Base-by-base conservation (phyloP, 2,888 invertebrate genomes). In the Eilema sororculum region DNA sequence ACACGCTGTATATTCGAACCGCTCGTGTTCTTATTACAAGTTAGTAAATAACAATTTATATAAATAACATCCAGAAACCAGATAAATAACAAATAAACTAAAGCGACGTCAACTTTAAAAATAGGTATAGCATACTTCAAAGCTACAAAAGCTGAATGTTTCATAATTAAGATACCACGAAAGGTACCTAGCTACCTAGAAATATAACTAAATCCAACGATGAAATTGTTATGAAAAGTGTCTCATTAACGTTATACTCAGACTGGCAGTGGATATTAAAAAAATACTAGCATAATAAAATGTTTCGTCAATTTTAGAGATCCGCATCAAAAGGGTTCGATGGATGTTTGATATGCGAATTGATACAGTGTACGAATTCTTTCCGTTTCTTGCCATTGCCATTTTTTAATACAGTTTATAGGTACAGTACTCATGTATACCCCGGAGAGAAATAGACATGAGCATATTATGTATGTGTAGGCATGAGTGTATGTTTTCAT, bases 151-250 rank as follows among this genome's bases (percentile, higher is more conserved):
- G 9, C 46, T 52, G 59, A 69, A 66, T 69, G 24, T 33, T 67
- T 28, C 63, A 65, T 69, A 71, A 69, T 28, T 20, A 71, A 41
- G 28, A 61, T 30, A 63, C 10, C 58, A 57, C 41, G 22, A 68
- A 74, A 76, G 58, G 72, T 74, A 52, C 66, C 20, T 52, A 24
- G 72, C 75, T 73, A 76, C 68, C 74, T 59, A 62, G 28, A 72
- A 76, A 73, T 78, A 69, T 72, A 69, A 78, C 56, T 69, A 46
- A n/a, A 58, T 24, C 41, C 57, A 67, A 69, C 58, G 65, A 71
- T 73, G 24, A 65, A 67, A 76, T 75, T 37, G 68, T 78, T 67
- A 70, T 63, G 68, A 61, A 65, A 69, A 67, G 68, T 68, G 10
- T 52, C 24, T 74, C 41, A 73, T 68, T 62, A 69, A 61, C 46